Base-by-base conservation (phyloP, 2,888 invertebrate species). In the Lysandra coridon region DNA sequence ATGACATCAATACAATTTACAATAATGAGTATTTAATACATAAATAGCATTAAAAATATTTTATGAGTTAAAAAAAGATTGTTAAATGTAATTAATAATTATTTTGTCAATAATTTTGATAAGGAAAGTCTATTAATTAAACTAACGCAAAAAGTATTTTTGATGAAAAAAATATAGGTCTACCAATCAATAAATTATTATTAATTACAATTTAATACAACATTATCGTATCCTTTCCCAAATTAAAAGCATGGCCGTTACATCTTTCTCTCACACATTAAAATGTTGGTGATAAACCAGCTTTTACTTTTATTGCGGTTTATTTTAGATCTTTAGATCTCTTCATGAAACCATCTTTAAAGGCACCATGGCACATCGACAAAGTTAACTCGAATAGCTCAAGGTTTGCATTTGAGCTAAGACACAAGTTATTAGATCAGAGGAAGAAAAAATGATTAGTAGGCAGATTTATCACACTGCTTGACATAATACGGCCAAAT, bases 221-320 rank as follows among this genome's bases (percentile, higher is more conserved):
- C 30, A 69, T 33, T n/a, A 44, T n/a, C 17, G 69, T 69, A 30
- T n/a, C 7, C n/a, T 64, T 64, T 69, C 69, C 33, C 69, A 69
- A 30, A 14, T 30, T 53, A 49, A 30, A 53, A 76, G 14, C 12
- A 75, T 23, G 14, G 53, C 23, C 30, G 53, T 30, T 49, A 10
- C 53, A 30, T 76, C 30, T 49, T 30, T 5, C 23, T 23, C 53
- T 4, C 33, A 69, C 4, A 76, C 30, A 37, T n/a, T 75, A n/a
- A 49, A 75, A 75, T 7, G n/a, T 75, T 14, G 44, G 44, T n/a
- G 75, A n/a, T 23, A 53, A 53, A 14, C 30, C 14, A n/a, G 23
- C 12, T 30, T 76, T 53, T 76, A 23, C 75, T 53, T 49, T 75
- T 75, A 64, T 64, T 64, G 64, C 30, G 30, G 33, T 69, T 69